Percentiles rank a stretch among this genome's conserved stretches.
Evolutionary conservation across 2,113 vertebrate species (phyloP).

Genomic region (Mobula birostris): DNA sequence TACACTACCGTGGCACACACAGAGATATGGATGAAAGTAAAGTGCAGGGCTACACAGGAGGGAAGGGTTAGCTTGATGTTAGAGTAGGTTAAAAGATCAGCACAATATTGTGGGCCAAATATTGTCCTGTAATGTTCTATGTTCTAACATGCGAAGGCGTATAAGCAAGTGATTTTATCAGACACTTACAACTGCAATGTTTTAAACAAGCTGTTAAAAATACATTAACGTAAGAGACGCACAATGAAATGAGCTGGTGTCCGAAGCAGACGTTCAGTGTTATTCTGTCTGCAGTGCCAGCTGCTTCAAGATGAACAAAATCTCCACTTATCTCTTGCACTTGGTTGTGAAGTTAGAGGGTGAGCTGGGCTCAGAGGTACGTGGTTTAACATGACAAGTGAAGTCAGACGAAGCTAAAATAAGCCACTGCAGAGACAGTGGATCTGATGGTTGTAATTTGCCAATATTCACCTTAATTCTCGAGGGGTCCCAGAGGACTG

Average conservation of each 20-base stretch:
- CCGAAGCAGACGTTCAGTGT: background rate
- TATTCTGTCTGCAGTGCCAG: background rate
- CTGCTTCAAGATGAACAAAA: background rate
- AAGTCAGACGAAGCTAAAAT: background rate
- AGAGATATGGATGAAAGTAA: no score
- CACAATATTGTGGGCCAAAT: no score
- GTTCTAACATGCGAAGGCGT: background rate
- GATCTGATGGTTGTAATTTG: no score
- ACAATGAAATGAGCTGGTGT: background rate
- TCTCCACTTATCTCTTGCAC: background rate
- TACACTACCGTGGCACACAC: no score
- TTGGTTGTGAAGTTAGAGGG: background rate
- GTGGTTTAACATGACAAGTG: background rate
- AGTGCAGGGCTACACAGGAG: no score
- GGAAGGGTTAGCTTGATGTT: no score
- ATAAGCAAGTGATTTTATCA: background rate
- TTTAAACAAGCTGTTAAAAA: background rate
- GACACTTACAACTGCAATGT: background rate
- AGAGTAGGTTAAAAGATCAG: no score
- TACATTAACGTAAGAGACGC: background rate
- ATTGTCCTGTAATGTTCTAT: background rate
- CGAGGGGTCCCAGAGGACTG: no score
- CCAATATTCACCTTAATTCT: no score
- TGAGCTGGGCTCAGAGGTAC: background rate
- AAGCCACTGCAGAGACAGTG: no score